Conservation (phyloP, 1,140 invertebrate species). For the Drosophila asahinai region DNA sequence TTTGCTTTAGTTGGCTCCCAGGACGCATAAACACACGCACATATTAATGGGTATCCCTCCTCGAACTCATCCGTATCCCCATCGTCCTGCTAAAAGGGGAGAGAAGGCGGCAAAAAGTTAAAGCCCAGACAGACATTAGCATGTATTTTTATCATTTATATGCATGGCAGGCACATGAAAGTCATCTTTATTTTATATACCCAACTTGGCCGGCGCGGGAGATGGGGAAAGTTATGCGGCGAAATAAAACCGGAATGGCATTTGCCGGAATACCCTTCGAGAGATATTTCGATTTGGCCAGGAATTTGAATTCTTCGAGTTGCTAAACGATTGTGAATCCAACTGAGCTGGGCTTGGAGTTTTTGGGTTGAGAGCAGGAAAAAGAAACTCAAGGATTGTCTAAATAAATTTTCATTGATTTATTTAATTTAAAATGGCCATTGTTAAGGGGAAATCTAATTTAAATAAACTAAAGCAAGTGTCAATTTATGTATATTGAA, state of each 20-base stretch:
- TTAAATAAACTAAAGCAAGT: too few species aligned
- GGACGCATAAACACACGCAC: slow-evolving; percentile 46
- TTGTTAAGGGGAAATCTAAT: neutral
- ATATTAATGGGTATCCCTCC: slow-evolving; percentile 10
- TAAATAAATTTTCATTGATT: neutral
- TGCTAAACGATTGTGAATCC: slow-evolving; percentile 7
- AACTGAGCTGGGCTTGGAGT: neutral
- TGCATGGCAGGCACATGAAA: slow-evolving; percentile 79
- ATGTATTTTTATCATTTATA: slow-evolving; percentile 82
- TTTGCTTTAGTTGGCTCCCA: slow-evolving; percentile 57
- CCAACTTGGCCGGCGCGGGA: slow-evolving; percentile 19
- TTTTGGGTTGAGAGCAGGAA: too few species aligned
- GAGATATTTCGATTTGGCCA: slow-evolving; percentile 12
- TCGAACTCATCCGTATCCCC: neutral
- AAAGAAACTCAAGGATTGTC: too few species aligned
- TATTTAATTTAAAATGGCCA: neutral
- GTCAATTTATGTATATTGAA: too few species aligned
- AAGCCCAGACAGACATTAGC: slow-evolving; percentile 52
- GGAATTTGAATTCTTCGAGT: slow-evolving; percentile 13
- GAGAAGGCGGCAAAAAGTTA: neutral
- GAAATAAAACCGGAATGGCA: slow-evolving; percentile 8
- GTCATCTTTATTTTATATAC: slow-evolving; percentile 65
- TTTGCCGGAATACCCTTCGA: slow-evolving; percentile 26
- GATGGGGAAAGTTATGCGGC: slow-evolving; percentile 32
- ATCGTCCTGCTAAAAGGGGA: neutral